Evolutionary conservation across 1,140 invertebrate species (phyloP).

Genomic region (Paraescarpia echinospica): DNA sequence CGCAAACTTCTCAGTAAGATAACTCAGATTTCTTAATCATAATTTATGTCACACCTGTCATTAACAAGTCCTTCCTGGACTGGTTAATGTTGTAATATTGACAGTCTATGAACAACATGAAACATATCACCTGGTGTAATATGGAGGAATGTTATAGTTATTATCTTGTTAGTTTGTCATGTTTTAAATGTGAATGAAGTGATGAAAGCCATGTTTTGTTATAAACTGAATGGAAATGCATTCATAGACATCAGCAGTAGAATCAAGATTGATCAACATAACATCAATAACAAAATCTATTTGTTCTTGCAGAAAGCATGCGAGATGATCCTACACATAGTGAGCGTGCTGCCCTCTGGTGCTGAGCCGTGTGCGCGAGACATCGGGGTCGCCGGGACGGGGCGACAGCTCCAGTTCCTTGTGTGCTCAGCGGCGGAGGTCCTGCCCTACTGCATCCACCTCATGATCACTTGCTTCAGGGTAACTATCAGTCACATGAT

Average conservation of each 20-base stretch:
- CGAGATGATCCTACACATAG: constrained; percentile 45
- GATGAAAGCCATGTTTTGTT: too few species aligned
- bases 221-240: too few species aligned
- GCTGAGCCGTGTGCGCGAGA: not conserved
- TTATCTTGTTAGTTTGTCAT: too few species aligned
- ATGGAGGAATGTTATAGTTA: too few species aligned
- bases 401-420: constrained; percentile 76
- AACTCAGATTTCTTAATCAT: not conserved
- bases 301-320: constrained; percentile 36
- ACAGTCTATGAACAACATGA: too few species aligned
- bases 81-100: too few species aligned
- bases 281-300: too few species aligned
- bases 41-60: not conserved
- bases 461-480: constrained; percentile 36
- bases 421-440: constrained; percentile 73
- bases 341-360: constrained; percentile 37
- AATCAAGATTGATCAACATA: too few species aligned
- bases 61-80: not conserved
- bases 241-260: too few species aligned
- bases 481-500: constrained; percentile 16
- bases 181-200: too few species aligned
- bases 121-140: too few species aligned
- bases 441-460: constrained; percentile 73
- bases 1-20: constrained; percentile 52
- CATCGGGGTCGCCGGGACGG: constrained; percentile 21